Evolutionary conservation across 2,888 invertebrate species (phyloP), one percentile per base, ranked within the genome.

Genomic region (Hypomecis punctinalis): DNA sequence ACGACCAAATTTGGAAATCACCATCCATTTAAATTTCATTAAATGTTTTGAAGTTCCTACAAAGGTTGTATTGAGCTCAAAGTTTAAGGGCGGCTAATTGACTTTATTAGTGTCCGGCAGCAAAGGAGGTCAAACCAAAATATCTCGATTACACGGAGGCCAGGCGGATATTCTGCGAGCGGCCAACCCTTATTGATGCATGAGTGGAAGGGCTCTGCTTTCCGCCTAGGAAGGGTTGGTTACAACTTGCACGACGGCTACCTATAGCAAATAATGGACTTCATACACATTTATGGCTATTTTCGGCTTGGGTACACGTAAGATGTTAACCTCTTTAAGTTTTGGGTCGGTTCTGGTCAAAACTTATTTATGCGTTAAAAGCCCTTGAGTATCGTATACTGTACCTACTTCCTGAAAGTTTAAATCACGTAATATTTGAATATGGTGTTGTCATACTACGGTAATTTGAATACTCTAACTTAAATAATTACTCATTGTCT

Each of bases 141-240:
- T 69, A 68, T 63, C 68, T 67, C 63, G 67, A 69, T 71, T 68
- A 71, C 57, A 63, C 60, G 52, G 64, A 70, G 68, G 67, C 61
- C 42, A 63, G 52, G 62, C 66, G 55, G 52, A 70, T 69, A 68
- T 68, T 69, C 64, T 67, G 48, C 54, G 68, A 61, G 64, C 62
- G 70, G 63, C 67, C 66, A 63, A 67, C 71, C 71, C 55, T 67
- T 69, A 68, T 69, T 68, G 66, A 72, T 70, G 71, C 68, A 72
- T 66, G 68, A 68, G 67, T 70, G 70, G 63, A 70, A 66, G 67
- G 66, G 60, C 66, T 48, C 49, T 53, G 55, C 66, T 64, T 61
- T 61, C 56, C 64, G 56, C 46, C 63, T 51, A 65, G 56, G 36
- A 43, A 56, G 67, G 71, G 67, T 68, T 66, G 52, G 55, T 65